Conservation (phyloP, 1,140 invertebrate species). For the Scaptomyza pallida region DNA sequence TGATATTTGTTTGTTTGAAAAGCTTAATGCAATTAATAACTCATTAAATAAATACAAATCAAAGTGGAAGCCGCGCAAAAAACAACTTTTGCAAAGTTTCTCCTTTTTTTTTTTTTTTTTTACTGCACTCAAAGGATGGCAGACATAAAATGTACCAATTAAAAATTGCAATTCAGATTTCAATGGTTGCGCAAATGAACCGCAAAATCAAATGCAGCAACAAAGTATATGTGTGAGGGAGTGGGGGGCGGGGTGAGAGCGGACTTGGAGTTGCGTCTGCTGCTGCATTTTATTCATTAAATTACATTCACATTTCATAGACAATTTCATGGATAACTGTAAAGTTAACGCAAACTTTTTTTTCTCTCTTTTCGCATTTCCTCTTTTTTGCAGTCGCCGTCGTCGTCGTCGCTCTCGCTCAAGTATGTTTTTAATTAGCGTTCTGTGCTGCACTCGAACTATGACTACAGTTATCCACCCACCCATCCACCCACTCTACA, state of each 20-base stretch:
- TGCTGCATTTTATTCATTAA: constrained; percentile 73
- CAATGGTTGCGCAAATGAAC: constrained; percentile 76
- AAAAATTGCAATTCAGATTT: constrained; percentile 73
- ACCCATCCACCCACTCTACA: not conserved
- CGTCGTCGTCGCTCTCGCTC: constrained; percentile 30
- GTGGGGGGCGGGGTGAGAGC: not conserved
- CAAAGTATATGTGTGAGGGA: not conserved
- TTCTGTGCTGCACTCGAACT: constrained; percentile 70
- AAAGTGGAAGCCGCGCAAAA: constrained; percentile 59
- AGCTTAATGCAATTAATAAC: constrained; percentile 79
- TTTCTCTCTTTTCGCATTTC: constrained; percentile 4
- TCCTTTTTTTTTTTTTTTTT: constrained; percentile 31
- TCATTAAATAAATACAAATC: constrained; percentile 82
- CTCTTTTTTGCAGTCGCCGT: constrained; percentile 16
- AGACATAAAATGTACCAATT: constrained; percentile 81
- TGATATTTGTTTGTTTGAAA: constrained; percentile 15
- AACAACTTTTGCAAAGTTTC: constrained; percentile 17
- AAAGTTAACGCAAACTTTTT: constrained; percentile 49
- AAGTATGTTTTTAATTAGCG: constrained; percentile 80
- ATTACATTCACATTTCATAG: constrained; percentile 82
- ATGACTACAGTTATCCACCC: constrained; percentile 25
- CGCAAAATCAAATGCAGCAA: constrained; percentile 41
- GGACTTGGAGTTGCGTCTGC: constrained; percentile 7
- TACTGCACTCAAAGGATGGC: constrained; percentile 64
- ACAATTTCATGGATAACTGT: constrained; percentile 70